Evolutionary conservation across 2,888 invertebrate species (phyloP).

Genomic region (Cepaea hortensis): DNA sequence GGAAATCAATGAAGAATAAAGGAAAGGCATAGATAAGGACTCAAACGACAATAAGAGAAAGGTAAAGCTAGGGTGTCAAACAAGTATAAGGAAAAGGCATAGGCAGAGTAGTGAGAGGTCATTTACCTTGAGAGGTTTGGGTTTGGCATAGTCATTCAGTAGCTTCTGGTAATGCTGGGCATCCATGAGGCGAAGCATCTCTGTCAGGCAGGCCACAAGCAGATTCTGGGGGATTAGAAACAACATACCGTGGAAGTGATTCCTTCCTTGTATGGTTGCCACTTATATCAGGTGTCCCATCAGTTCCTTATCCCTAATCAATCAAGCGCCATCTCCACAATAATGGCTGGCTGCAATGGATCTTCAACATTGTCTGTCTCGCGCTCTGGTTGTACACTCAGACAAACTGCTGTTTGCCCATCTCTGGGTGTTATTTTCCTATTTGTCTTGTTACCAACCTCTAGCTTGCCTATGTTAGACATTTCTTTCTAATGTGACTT

Average conservation of each 20-base stretch:
- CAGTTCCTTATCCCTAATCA: no score
- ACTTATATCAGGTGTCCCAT: no score
- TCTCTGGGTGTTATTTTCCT: no score
- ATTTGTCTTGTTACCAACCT: no score
- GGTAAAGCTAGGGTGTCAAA: not conserved
- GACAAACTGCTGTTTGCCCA: no score
- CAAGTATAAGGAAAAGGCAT: not conserved
- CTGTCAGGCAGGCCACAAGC: conserved; percentile 90
- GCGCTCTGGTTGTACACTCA: no score
- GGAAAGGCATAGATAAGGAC: not conserved
- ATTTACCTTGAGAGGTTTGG: conserved; percentile 79
- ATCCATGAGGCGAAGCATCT: conserved; percentile 89
- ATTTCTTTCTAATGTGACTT: no score
- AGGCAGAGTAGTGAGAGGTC: conserved; percentile 64
- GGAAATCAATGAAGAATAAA: not conserved
- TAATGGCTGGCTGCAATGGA: no score
- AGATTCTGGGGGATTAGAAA: conserved; percentile 81
- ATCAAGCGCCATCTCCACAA: no score
- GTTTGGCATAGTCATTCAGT: conserved; percentile 83
- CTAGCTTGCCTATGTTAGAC: no score
- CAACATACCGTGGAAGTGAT: not conserved
- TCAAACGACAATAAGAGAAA: not conserved
- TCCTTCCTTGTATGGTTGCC: no score
- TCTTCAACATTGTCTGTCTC: no score
- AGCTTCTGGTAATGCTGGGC: conserved; percentile 91